phyloP scores from a whole-genome alignment of 2,797 vertebrate genomes.

The Ataeniobius toweri region DNA sequence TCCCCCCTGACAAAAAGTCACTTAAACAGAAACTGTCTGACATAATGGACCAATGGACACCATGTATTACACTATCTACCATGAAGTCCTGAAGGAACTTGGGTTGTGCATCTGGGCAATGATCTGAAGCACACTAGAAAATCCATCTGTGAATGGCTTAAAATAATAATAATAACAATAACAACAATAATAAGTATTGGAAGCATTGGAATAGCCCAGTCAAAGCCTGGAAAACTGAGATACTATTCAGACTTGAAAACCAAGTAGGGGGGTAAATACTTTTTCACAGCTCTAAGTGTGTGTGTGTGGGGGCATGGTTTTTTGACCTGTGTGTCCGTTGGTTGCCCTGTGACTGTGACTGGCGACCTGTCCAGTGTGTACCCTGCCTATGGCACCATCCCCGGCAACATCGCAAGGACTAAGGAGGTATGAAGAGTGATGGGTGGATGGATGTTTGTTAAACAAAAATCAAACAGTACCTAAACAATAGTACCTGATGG shows the following conservation, averaged over 20 bases:
- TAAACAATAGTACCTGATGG: conserved; percentile 28
- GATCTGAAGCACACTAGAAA: no score
- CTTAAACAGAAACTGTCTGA: background rate
- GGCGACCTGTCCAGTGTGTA: background rate
- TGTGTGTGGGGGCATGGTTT: background rate
- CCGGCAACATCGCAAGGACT: background rate
- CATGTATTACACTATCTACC: no score
- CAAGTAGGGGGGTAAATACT: background rate
- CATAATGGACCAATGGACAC: background rate
- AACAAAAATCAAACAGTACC: conserved; percentile 38
- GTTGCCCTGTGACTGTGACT: background rate
- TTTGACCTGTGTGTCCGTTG: background rate
- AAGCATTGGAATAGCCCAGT: background rate
- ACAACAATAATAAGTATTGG: background rate
- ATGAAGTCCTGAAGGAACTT: no score
- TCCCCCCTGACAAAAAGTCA: background rate
- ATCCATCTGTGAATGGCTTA: no score
- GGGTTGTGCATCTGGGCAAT: no score
- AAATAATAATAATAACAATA: no score
- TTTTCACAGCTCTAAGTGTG: background rate
- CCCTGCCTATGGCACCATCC: background rate
- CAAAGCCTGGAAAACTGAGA: background rate
- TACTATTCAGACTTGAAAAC: background rate
- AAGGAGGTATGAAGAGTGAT: background rate
- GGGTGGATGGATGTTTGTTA: background rate